These are phyloP conservation scores for Cephus sareptanus DNA, from an alignment of 2,888 invertebrate genomes.

Conservation along the genomic window DNA sequence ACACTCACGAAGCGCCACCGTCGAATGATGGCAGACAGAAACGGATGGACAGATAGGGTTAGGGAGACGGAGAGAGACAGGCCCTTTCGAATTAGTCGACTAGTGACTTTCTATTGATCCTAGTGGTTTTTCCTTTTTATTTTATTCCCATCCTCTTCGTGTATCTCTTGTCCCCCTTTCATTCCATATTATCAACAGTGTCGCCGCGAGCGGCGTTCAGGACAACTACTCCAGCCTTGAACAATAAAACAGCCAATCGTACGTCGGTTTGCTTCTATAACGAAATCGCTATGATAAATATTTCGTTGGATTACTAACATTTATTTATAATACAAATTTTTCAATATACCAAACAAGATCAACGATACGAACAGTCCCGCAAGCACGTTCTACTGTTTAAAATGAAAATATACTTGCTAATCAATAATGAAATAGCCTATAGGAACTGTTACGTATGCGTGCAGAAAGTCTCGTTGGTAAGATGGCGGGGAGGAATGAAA, in stretches of 20 bases:
- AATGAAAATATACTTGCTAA: background rate
- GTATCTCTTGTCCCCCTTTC: background rate
- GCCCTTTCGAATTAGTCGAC: background rate
- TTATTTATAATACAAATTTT: background rate
- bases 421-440: background rate
- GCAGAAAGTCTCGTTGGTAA: background rate
- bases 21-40: background rate
- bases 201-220: background rate
- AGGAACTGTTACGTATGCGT: background rate
- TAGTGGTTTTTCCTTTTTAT: background rate
- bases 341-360: background rate
- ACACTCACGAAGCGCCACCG: constrained; percentile 25
- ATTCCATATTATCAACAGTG: no score
- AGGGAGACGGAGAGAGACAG: constrained; percentile 10
- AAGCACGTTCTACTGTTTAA: background rate
- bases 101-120: background rate
- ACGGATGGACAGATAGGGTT: background rate
- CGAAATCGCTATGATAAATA: background rate
- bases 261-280: background rate
- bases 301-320: no score
- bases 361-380: background rate
- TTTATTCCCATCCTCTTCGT: background rate
- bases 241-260: background rate
- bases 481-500: background rate
- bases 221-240: background rate